Percentiles rank a stretch among this genome's conserved stretches.
These are phyloP conservation scores for Palythoa grandiflora DNA, from an alignment of 92 coral and sea anemone genomes.

Conservation along the genomic window DNA sequence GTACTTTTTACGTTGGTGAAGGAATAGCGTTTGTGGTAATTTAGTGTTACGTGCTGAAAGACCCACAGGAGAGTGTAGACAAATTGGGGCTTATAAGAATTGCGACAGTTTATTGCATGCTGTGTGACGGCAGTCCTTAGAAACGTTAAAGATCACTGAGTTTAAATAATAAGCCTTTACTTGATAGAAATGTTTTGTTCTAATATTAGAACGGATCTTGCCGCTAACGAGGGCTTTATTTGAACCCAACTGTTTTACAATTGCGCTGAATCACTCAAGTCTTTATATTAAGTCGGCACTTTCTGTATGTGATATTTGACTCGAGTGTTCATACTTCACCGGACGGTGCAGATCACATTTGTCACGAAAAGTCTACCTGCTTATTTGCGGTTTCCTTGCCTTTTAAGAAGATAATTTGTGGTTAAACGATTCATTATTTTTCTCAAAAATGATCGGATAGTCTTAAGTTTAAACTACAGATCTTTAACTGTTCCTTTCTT, in stretches of 20 bases:
- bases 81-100: slow-evolving; percentile 2
- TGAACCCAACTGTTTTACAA: not conserved
- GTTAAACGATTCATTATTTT: slow-evolving; percentile 55
- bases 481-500: slow-evolving; percentile 18
- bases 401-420: slow-evolving; percentile 54
- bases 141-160: not conserved
- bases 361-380: slow-evolving; percentile 48
- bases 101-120: slow-evolving; percentile 12
- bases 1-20: slow-evolving; percentile 39
- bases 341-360: slow-evolving; percentile 33
- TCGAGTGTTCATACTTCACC: slow-evolving; percentile 32
- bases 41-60: slow-evolving; percentile 44
- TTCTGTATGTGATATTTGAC: slow-evolving; percentile 3
- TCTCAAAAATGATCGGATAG: slow-evolving; percentile 51
- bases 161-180: not conserved
- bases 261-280: not conserved
- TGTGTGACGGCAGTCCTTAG: not conserved
- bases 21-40: slow-evolving; percentile 24
- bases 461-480: slow-evolving; percentile 46
- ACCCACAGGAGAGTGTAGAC: not conserved
- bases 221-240: slow-evolving; percentile 20
- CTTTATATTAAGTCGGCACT: slow-evolving; percentile 23
- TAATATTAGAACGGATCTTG: not conserved
- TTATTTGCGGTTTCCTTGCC: slow-evolving; percentile 55
- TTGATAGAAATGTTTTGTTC: not conserved